Evolutionary conservation across 2,888 invertebrate species (phyloP), one percentile per base, ranked within the genome.

Genomic region (Tribolium freemani): DNA sequence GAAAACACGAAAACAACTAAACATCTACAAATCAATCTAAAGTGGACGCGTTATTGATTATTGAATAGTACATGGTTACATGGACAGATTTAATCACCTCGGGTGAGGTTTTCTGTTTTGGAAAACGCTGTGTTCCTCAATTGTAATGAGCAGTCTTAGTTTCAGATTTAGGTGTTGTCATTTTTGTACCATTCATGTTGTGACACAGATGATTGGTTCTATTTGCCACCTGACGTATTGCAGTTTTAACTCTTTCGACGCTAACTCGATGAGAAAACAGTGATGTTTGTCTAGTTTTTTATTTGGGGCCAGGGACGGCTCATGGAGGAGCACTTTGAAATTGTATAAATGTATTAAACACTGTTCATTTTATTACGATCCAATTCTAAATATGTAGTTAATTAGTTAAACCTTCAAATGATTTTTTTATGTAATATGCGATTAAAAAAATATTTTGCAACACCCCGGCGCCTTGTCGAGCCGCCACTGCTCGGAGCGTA

Each of bases 241-340:
- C 53, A 46, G 20, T 13, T 6, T 60, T 58, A 56, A 54, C 44
- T 58, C 44, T 58, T 58, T 64, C 48, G 57, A 13, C 21, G 26
- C 71, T 66, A 71, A 71, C 26, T 20, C 30, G 51, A 70, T 57
- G 46, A 9, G 63, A 50, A 60, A 60, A 69, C 61, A 69, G 53
- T 58, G 31, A 16, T 70, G 31, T 70, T 64, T 70, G 21, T 56
- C 10, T 5, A 57, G 20, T 6, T 50, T 63, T 61, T 70, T 70
- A 54, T 50, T 63, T 50, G 9, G 46, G 61, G 38, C 4, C 26
- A n/a, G 30, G n/a, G n/a, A n/a, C n/a, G n/a, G n/a, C n/a, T n/a
- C n/a, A n/a, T 67, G 21, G 21, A 21, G 8, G 8, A 44, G 21
- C 38, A 10, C 9, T 16, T 10, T 46, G n/a, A n/a, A n/a, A n/a